Conservation (phyloP, 2,113 vertebrate species). For the Anolis carolinensis region DNA sequence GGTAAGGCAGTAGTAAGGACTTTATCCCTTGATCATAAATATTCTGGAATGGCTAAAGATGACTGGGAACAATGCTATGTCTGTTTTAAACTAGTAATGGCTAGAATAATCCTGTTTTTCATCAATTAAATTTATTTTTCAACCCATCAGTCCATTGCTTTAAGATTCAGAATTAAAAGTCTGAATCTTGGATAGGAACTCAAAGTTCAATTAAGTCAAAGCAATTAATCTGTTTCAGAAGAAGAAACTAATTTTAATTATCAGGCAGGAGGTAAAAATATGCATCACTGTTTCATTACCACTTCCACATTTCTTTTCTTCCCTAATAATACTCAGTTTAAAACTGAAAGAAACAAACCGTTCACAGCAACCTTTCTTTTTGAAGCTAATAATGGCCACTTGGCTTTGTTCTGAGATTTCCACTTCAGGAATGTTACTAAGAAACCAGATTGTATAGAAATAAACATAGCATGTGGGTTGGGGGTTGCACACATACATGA, state of each 20-base stretch:
- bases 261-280: slow-evolving; percentile 43
- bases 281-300: slow-evolving; percentile 32
- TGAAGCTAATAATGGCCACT: slow-evolving; percentile 26
- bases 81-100: slow-evolving; percentile 27
- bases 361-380: slow-evolving; percentile 36
- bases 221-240: slow-evolving; percentile 41
- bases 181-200: slow-evolving; percentile 56
- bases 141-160: slow-evolving; percentile 50
- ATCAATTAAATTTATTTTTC: slow-evolving; percentile 56
- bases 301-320: slow-evolving; percentile 2
- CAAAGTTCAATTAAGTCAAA: slow-evolving; percentile 47
- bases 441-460: slow-evolving; percentile 45
- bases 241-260: slow-evolving; percentile 40
- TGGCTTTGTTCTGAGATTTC: slow-evolving; percentile 52
- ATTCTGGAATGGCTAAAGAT: not conserved
- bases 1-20: not conserved
- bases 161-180: slow-evolving; percentile 59
- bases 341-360: slow-evolving; percentile 44
- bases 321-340: slow-evolving; percentile 20
- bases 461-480: not conserved
- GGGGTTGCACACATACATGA: fast-evolving
- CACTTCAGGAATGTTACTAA: slow-evolving; percentile 48
- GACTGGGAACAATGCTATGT: slow-evolving; percentile 16
- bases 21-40: not conserved
- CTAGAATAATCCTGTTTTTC: slow-evolving; percentile 49